Conservation (phyloP, 2,797 vertebrate genomes). For the Xerus rutilus region DNA sequence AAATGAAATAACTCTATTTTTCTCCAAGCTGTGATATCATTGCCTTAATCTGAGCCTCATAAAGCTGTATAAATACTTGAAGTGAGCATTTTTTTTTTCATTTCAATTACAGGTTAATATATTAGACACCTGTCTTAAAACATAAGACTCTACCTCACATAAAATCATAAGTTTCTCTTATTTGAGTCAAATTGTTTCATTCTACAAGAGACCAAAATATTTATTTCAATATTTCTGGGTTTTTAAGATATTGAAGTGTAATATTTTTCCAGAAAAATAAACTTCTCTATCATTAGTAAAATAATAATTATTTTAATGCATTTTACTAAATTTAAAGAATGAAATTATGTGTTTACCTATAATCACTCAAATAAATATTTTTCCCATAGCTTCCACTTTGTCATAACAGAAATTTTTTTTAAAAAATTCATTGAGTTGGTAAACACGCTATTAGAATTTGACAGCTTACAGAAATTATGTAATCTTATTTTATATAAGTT, state of each 20-base stretch:
- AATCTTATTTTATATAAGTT: slow-evolving; percentile 1
- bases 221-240: background rate
- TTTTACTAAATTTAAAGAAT: slow-evolving; percentile 21
- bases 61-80: slow-evolving; percentile 63
- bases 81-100: slow-evolving; percentile 48
- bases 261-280: slow-evolving; percentile 16
- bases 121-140: slow-evolving; percentile 5
- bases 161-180: slow-evolving; percentile 44
- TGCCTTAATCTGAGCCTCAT: background rate
- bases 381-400: background rate
- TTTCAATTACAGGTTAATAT: slow-evolving; percentile 58
- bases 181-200: background rate
- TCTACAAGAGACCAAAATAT: background rate
- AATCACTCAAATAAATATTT: slow-evolving; percentile 45
- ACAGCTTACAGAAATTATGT: background rate
- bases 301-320: background rate
- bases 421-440: background rate
- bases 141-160: background rate
- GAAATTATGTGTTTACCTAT: background rate
- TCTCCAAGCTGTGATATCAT: slow-evolving; percentile 1
- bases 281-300: background rate
- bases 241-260: background rate
- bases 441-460: background rate
- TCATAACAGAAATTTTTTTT: background rate
- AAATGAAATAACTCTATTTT: slow-evolving; percentile 52